Evolutionary conservation across 1,140 invertebrate genomes (phyloP).

Genomic region (Ceratoteleas bidentatus): DNA sequence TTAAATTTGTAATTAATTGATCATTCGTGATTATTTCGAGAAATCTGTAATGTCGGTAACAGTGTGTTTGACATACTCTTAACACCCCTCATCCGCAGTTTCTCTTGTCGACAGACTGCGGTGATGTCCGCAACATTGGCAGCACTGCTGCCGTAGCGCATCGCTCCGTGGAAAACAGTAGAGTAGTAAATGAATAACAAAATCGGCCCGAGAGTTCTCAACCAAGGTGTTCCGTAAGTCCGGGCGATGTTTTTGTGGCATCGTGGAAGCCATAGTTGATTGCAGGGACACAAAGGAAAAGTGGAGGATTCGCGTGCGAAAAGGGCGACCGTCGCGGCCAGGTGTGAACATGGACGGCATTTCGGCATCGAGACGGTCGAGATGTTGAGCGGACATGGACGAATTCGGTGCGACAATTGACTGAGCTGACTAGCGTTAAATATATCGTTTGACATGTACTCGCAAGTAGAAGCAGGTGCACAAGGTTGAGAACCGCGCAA

Average conservation of each 20-base stretch:
- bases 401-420: slow-evolving; percentile 43
- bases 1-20: too few relatives aligned
- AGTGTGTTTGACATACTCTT: too few relatives aligned
- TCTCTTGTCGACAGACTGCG: too few relatives aligned
- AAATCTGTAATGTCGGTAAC: too few relatives aligned
- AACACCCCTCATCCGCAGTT: too few relatives aligned
- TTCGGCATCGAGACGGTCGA: background rate
- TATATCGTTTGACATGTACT: slow-evolving; percentile 53
- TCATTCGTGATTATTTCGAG: too few relatives aligned
- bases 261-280: slow-evolving; percentile 66
- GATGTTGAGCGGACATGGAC: slow-evolving; percentile 32
- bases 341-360: slow-evolving; percentile 13
- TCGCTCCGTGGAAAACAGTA: slow-evolving; percentile 7
- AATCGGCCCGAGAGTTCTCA: slow-evolving; percentile 70
- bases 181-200: slow-evolving; percentile 39
- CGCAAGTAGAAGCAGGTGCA: slow-evolving; percentile 50
- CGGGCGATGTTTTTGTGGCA: slow-evolving; percentile 39
- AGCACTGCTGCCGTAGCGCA: too few relatives aligned
- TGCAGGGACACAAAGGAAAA: slow-evolving; percentile 12
- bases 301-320: slow-evolving; percentile 21
- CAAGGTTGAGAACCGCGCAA: slow-evolving; percentile 63
- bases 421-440: slow-evolving; percentile 18
- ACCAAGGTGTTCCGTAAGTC: slow-evolving; percentile 58
- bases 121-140: too few relatives aligned
- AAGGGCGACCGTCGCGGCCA: background rate